Base-by-base conservation (phyloP, 1,140 invertebrate species). In the Heliothis virescens region DNA sequence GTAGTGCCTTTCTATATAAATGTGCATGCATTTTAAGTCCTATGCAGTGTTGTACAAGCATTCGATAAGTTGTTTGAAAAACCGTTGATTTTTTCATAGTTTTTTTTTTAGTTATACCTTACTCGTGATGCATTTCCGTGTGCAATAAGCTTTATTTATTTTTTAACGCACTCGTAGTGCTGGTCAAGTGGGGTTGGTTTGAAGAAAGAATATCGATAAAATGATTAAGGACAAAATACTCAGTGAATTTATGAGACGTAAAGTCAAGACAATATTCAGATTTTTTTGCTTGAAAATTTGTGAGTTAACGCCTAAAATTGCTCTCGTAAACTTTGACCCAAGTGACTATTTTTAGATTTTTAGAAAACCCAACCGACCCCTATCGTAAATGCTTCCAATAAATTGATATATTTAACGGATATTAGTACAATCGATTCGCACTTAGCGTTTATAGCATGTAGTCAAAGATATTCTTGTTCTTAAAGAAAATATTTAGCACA, bases 381-480 rank as follows among this genome's bases (percentile, higher is more conserved):
- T 75, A 13, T 11, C 83, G 71, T 74, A 55, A 63, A 83, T 75
- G 85, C 88, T 90, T 91, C 86, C 85, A 87, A 60, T 74, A 21
- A 29, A 52, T 76, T 60, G 47, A 65, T 76, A 76, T 76, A 63
- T 76, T 76, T 29, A 50, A 86, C 78, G 48, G 60, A 63, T 76
- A 81, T 90, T 90, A 92, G 90, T 92, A 92, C 90, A 92, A 92
- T 91, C 85, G 82, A 86, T 55, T 83, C 72, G 86, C 86, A 90
- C 84, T 81, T 90, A 85, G 82, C 67, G 76, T 84, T 81, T 73
- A 82, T 87, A 89, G 85, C 26, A 79, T 81, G 71, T 89, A 88
- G 86, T 87, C 79, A 83, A 85, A 82, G 52, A 80, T 82, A 84
- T 84, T 83, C 74, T 80, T 85, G 76, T 83, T 85, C 80, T 83